Evolutionary conservation across 2,113 vertebrate species (phyloP).

Genomic region (Xiphias gladius): DNA sequence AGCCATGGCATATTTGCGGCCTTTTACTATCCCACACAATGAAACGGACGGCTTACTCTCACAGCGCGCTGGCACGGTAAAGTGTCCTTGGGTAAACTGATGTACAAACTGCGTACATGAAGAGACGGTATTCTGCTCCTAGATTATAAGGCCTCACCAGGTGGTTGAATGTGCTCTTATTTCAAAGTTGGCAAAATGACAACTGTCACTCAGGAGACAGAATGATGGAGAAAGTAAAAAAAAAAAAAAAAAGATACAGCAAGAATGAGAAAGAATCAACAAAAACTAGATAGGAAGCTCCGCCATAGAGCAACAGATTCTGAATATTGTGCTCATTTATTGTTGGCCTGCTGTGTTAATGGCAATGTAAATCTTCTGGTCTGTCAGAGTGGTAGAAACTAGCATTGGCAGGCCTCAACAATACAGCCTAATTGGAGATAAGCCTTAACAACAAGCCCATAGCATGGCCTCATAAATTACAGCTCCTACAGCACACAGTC

Average conservation of each 20-base stretch:
- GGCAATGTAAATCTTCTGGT: slow-evolving; percentile 78
- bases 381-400: slow-evolving; percentile 74
- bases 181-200: slow-evolving; percentile 69
- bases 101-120: slow-evolving; percentile 53
- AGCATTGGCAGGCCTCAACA: slow-evolving; percentile 78
- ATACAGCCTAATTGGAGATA: slow-evolving; percentile 85
- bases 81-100: slow-evolving; percentile 72
- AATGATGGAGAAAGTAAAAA: slow-evolving; percentile 13
- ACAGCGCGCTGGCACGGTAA: slow-evolving; percentile 55
- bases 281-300: slow-evolving; percentile 50
- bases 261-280: slow-evolving; percentile 55
- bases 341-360: slow-evolving; percentile 78
- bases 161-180: slow-evolving; percentile 61
- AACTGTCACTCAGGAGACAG: slow-evolving; percentile 51
- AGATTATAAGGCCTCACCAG: slow-evolving; percentile 58
- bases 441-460: slow-evolving; percentile 82
- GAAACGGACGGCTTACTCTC: slow-evolving; percentile 71
- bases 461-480: slow-evolving; percentile 80
- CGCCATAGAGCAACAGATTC: slow-evolving; percentile 70
- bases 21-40: slow-evolving; percentile 72
- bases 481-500: slow-evolving; percentile 43
- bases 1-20: slow-evolving; percentile 68
- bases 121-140: slow-evolving; percentile 28
- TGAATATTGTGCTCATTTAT: slow-evolving; percentile 79
- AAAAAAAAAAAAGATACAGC: slow-evolving; percentile 20